Conservation (phyloP, 2,888 invertebrate species). For the Geotrupes spiniger region DNA sequence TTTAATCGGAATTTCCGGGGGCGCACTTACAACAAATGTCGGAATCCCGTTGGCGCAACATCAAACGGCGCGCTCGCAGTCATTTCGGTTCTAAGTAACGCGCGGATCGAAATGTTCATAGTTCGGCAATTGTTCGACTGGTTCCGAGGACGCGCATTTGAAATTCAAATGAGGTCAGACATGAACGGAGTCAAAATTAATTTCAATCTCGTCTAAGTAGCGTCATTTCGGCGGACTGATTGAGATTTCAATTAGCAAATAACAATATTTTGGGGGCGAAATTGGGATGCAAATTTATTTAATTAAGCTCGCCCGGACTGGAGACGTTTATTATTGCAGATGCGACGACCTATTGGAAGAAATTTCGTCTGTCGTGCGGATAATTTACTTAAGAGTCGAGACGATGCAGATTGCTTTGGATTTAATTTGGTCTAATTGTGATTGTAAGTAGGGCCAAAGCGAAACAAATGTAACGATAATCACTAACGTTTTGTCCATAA, state of each 20-base stretch:
- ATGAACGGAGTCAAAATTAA: conserved; percentile 39
- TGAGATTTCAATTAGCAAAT: conserved; percentile 39
- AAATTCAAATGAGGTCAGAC: conserved; percentile 43
- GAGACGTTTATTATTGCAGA: not conserved
- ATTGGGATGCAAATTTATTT: conserved; percentile 40
- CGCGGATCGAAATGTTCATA: conserved; percentile 1
- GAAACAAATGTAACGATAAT: no score
- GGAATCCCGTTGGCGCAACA: no score
- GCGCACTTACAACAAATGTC: no score
- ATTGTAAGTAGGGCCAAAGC: no score
- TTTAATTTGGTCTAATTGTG: no score
- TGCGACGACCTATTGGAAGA: not conserved
- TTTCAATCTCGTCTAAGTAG: conserved; percentile 41
- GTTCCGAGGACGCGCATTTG: conserved; percentile 33
- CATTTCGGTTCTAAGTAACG: no score
- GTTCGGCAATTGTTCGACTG: conserved; percentile 12
- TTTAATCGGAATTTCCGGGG: no score
- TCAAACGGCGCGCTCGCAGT: no score
- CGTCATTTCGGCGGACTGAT: conserved; percentile 33
- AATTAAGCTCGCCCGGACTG: conserved; percentile 27
- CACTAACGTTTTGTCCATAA: no score
- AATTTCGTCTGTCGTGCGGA: no score
- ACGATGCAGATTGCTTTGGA: no score
- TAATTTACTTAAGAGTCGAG: no score
- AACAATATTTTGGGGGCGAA: conserved; percentile 41